Conservation (phyloP, 2,113 vertebrate species). For the Nansenia antarctica region DNA sequence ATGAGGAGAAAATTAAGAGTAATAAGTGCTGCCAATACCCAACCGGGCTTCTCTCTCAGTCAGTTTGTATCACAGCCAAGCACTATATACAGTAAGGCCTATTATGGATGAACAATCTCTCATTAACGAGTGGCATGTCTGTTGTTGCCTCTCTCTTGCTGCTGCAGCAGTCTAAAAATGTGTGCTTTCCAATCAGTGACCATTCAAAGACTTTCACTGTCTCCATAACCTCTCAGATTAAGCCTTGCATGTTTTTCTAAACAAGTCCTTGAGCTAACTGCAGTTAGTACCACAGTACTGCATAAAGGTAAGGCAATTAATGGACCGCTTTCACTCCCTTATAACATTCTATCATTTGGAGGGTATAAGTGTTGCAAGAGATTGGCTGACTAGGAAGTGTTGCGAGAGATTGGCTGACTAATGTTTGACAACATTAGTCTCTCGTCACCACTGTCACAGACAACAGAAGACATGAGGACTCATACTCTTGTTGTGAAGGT, state of each 20-base stretch:
- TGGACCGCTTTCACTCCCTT: constrained; percentile 43
- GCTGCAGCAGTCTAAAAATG: constrained; percentile 32
- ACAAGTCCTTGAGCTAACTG: constrained; percentile 23
- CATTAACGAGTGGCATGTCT: constrained; percentile 40
- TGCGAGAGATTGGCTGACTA: constrained; percentile 4
- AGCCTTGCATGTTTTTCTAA: not conserved
- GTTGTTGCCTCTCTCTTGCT: constrained; percentile 40
- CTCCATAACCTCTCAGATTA: constrained; percentile 7
- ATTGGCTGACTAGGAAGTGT: constrained; percentile 8
- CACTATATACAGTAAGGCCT: constrained; percentile 23
- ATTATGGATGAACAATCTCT: constrained; percentile 43
- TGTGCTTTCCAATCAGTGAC: constrained; percentile 60
- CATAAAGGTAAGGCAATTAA: constrained; percentile 66
- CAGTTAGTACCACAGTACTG: constrained; percentile 53
- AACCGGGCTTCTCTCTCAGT: constrained; percentile 30
- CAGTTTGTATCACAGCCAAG: constrained; percentile 37
- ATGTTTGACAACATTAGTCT: constrained; percentile 22
- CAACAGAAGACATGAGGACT: not conserved
- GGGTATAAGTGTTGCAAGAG: not conserved
- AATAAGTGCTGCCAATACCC: constrained; percentile 42
- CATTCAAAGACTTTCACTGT: constrained; percentile 11
- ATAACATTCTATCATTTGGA: constrained; percentile 61
- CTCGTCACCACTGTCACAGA: constrained; percentile 9
- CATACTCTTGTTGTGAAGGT: no score
- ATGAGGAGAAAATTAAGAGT: constrained; percentile 49